These are phyloP conservation scores for Glaucomys volans DNA, from an alignment of 2,113 vertebrate species.

Conservation along the genomic window DNA sequence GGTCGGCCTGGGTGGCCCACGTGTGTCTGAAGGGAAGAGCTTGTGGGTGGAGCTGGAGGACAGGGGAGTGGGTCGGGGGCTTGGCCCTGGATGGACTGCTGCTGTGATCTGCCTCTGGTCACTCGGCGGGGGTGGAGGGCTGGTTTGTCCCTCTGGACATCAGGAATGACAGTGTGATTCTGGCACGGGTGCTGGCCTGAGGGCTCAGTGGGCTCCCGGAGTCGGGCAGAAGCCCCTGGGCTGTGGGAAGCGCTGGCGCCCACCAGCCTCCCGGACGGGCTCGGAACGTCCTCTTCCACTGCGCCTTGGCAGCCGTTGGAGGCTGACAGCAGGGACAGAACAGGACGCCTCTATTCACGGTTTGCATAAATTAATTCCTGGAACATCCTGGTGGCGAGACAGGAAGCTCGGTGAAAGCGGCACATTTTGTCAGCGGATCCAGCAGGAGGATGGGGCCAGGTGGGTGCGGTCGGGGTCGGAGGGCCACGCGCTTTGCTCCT, in stretches of 20 bases:
- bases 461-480: rapidly evolving
- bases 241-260: background rate
- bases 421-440: rapidly evolving
- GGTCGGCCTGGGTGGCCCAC: no score
- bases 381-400: background rate
- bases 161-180: background rate
- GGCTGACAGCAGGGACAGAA: background rate
- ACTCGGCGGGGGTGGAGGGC: background rate
- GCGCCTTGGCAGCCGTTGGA: background rate
- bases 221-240: background rate
- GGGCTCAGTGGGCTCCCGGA: no score
- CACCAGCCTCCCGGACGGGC: background rate
- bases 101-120: background rate
- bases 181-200: no score
- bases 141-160: background rate
- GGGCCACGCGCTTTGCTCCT: no score
- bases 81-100: background rate
- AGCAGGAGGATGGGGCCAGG: background rate
- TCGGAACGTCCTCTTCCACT: background rate
- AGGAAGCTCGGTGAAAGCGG: background rate
- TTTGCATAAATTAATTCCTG: background rate
- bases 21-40: background rate
- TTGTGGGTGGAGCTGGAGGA: rapidly evolving
- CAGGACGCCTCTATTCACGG: background rate
- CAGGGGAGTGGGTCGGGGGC: background rate